Conservation (phyloP, 2,797 vertebrate genomes). For the Leptodactylus fallax region DNA sequence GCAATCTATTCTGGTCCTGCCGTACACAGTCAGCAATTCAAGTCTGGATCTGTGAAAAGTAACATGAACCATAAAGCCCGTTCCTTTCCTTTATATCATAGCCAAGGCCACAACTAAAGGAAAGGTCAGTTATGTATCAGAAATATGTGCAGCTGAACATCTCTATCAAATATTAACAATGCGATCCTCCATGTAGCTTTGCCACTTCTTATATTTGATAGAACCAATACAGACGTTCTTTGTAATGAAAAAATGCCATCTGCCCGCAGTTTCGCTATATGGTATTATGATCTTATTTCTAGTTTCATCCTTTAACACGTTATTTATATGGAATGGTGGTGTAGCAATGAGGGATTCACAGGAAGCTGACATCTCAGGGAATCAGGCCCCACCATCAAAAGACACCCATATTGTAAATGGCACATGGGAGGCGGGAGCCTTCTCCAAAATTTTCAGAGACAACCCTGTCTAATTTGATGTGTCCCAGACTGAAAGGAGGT, state of each 20-base stretch:
- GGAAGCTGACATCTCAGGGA: too few relatives aligned
- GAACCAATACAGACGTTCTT: neutral
- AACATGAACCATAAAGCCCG: constrained; percentile 10
- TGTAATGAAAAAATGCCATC: neutral
- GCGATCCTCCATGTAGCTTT: neutral
- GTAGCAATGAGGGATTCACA: too few relatives aligned
- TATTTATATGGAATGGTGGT: neutral
- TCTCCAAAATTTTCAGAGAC: too few relatives aligned
- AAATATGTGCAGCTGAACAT: constrained; percentile 13
- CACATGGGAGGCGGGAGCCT: too few relatives aligned
- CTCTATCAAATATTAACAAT: constrained; percentile 17
- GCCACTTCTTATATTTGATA: neutral
- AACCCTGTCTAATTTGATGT: too few relatives aligned
- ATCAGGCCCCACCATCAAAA: too few relatives aligned
- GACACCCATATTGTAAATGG: too few relatives aligned
- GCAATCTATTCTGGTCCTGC: constrained; percentile 22
- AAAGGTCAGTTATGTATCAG: constrained; percentile 16
- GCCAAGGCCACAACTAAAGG: constrained; percentile 6
- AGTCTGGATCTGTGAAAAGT: constrained; percentile 5
- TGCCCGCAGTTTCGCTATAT: neutral
- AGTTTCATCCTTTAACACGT: neutral
- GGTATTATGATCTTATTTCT: neutral
- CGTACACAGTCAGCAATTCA: constrained; percentile 19
- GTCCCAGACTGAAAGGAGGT: too few relatives aligned
- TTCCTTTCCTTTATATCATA: constrained; percentile 5